Conservation (phyloP, 2,797 vertebrate genomes). For the Sardinella longiceps region DNA sequence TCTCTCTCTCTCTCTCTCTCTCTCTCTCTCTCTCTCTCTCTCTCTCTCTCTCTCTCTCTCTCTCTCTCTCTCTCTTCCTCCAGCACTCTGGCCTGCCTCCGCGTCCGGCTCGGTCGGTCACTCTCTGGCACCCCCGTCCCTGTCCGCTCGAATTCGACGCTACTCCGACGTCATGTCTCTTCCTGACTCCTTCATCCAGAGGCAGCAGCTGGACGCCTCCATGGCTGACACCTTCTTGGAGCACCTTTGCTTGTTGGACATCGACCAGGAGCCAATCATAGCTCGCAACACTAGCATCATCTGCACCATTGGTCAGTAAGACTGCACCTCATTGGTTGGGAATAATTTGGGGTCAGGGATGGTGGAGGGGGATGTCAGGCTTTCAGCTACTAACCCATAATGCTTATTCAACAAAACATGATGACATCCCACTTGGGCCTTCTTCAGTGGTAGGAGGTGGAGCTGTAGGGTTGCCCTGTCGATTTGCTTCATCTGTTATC, state of each 20-base stretch:
- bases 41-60: too few species aligned
- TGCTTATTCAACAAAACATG: too few species aligned
- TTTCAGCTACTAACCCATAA: background rate
- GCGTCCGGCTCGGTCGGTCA: background rate
- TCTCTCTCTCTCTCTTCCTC: background rate
- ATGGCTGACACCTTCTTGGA: conserved; percentile 92
- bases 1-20: too few species aligned
- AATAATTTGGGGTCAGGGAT: background rate
- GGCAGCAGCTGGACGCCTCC: conserved; percentile 82
- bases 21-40: too few species aligned
- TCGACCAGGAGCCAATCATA: conserved; percentile 86
- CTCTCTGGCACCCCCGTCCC: background rate
- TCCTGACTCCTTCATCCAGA: conserved; percentile 86
- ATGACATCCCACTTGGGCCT: too few species aligned
- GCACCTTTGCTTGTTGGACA: conserved; percentile 89
- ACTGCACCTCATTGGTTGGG: background rate
- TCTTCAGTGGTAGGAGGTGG: too few species aligned
- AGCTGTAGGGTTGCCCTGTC: too few species aligned
- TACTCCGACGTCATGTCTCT: conserved; percentile 79
- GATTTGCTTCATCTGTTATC: too few species aligned
- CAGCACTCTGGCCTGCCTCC: background rate
- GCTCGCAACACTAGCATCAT: conserved; percentile 89
- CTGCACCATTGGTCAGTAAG: conserved; percentile 85
- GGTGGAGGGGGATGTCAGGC: background rate
- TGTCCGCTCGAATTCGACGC: conserved; percentile 69